Percentiles rank a stretch among this genome's conserved stretches.
phyloP scores from a whole-genome alignment of 1,140 invertebrate genomes.

The Lepidurus apus region DNA sequence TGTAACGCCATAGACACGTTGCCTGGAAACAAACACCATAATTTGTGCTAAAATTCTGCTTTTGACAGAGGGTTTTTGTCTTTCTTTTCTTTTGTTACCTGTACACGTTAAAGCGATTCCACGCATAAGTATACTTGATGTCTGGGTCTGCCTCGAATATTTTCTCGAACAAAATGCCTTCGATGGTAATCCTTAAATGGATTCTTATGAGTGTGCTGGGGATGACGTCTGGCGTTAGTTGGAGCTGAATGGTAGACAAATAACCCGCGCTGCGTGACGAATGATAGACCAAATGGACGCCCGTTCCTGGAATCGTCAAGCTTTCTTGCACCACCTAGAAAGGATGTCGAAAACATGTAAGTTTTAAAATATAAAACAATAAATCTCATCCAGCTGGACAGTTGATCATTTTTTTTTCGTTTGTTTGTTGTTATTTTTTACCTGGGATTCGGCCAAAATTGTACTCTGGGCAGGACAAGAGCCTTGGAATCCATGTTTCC shows the following conservation, averaged over 20 bases:
- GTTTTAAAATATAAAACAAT: too few relatives aligned
- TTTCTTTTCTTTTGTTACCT: constrained; percentile 46
- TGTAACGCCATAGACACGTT: constrained; percentile 70
- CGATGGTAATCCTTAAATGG: constrained; percentile 80
- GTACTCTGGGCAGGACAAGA: constrained; percentile 75
- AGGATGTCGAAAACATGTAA: too few relatives aligned
- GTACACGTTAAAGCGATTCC: constrained; percentile 96
- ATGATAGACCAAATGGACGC: constrained; percentile 89
- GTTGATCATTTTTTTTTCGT: too few relatives aligned
- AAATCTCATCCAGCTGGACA: too few relatives aligned
- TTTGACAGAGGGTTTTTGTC: constrained; percentile 32
- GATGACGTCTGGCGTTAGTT: constrained; percentile 79
- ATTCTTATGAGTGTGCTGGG: constrained; percentile 75
- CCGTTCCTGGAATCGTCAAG: constrained; percentile 83
- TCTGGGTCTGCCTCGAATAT: constrained; percentile 93
- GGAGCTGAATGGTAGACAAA: constrained; percentile 87
- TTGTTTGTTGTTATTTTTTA: too few relatives aligned
- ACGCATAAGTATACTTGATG: constrained; percentile 88
- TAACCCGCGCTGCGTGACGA: constrained; percentile 87
- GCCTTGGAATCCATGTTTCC: constrained; percentile 94
- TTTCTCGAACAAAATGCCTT: constrained; percentile 83
- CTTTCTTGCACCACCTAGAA: constrained; percentile 86
- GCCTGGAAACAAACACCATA: constrained; percentile 13
- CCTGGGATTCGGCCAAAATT: constrained; percentile 89
- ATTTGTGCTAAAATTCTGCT: background rate